Evolutionary conservation across 2,797 vertebrate genomes (phyloP), one percentile per base, ranked within the genome.

Genomic region (Hemibagrus guttatus): DNA sequence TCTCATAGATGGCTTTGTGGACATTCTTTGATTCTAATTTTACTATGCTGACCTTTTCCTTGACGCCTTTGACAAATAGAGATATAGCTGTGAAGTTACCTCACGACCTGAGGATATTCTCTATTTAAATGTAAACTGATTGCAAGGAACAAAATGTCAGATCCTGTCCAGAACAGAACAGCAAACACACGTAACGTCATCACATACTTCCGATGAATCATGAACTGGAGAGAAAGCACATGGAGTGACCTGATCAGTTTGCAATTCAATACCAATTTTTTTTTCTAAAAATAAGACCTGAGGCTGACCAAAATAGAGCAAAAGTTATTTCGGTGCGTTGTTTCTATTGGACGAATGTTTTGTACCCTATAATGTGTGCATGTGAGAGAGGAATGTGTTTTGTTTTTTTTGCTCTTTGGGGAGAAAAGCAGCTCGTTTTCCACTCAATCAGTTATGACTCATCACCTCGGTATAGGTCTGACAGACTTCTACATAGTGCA

Each of bases 241-340:
- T 66, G 82, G 88, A 89, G 90, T 95, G 94, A 96, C 92, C 93
- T 93, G 94, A 95, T 93, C 91, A 92, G 94, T 93, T 90, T 91
- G 93, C 94, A 95, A 95, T 94, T 93, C 87, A 93, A 90, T 83
- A 81, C 93, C 94, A 92, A 91, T 93, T 94, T 92, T 92, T 92
- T 94, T 49, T 52, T 49, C 94, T 95, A 95, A 95, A 95, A 95
- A 95, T 95, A 95, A 94, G 90, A 91, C 84, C 75, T 78, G 17
- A 84, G 85, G 91, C 85, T 81, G 93, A 94, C 94, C 92, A 89
- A 96, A 96, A 96, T 96, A 96, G 95, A 92, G 69, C 87, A 83
- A 91, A 88, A 90, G 92, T 94, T 95, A 95, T 95, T 96, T 95
- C 92, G 91, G 93, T 91, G 87, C 86, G 49, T 88, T 94, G 94